Evolutionary conservation across 2,113 vertebrate genomes (phyloP).

Genomic region (Myrmecophaga tridactyla): DNA sequence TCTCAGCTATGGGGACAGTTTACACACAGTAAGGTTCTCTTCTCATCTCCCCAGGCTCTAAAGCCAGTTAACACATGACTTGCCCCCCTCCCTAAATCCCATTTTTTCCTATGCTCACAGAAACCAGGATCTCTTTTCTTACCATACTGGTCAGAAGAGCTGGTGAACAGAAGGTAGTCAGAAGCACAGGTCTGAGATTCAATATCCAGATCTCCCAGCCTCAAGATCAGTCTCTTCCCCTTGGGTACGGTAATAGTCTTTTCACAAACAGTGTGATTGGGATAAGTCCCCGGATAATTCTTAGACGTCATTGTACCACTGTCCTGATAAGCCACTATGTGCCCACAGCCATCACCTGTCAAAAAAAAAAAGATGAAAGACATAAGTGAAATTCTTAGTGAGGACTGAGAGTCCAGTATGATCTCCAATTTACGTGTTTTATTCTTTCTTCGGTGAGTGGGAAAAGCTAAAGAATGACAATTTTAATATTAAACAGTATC

Average conservation of each 20-base stretch:
- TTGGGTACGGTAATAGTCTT: constrained; percentile 85
- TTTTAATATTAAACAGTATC: neutral
- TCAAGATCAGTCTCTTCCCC: constrained; percentile 86
- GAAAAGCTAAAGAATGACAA: neutral
- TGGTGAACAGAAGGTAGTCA: constrained; percentile 85
- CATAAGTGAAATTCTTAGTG: neutral
- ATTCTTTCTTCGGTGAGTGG: neutral
- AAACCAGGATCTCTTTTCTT: constrained; percentile 63
- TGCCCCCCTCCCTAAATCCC: neutral
- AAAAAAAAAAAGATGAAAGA: neutral
- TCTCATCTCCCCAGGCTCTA: neutral
- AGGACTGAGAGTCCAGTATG: neutral
- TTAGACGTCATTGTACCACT: constrained; percentile 89
- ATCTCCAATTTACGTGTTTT: neutral
- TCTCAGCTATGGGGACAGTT: neutral
- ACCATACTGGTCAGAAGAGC: constrained; percentile 79
- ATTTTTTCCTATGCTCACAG: neutral
- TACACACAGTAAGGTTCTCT: neutral
- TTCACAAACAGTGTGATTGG: constrained; percentile 88
- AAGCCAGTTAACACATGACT: neutral
- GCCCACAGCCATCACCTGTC: constrained; percentile 89
- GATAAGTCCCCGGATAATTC: constrained; percentile 90
- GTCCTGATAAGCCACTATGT: constrained; percentile 84
- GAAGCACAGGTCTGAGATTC: constrained; percentile 86
- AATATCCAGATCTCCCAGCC: constrained; percentile 89